Evolutionary conservation across 30 jellyfish, hydroid and myxozoan species (phyloP), one percentile per base, ranked within the genome.

Genomic region (Turritopsis rubra): DNA sequence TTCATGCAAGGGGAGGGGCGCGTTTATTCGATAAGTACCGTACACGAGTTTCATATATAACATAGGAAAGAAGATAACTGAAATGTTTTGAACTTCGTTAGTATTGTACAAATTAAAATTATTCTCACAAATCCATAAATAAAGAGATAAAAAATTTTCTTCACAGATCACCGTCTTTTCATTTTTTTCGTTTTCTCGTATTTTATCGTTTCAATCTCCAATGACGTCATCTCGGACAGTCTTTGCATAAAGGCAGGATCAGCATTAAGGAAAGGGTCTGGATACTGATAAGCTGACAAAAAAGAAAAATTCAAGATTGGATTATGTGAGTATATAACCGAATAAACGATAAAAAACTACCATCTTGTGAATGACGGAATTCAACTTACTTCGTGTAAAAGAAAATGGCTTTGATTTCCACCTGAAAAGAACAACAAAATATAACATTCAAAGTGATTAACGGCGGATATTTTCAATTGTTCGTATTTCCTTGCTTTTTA

Each of bases 211-310:
- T 74, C 82, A 19, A 74, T 41, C 21, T 74, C 82, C 21, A 74
- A 29, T n/a, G 65, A 23, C 26, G 70, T 41, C 82, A 74, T 16
- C 23, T 74, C 82, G 26, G 82, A 23, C 21, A 74, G 16, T 9
- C 82, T 25, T 30, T 73, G 82, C 65, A 74, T 23, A n/a, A 74
- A 74, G 13, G 65, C 60, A 16, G 82, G 41, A 41, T 74, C 82
- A n/a, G 82, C 82, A 74, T 29, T 74, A 29, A n/a, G 18, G 16
- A 74, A n/a, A 8, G 82, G 82, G 70, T 74, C 82, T 26, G 82
- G 70, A 21, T 74, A 74, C 17, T 74, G 53, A 21, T 74, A n/a
- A 26, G 65, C 82, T 74, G 41, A 26, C 28, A 74, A 74, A 23
- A 7, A 23, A 74, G 23, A 74, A n/a, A 68, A 18, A n/a, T n/a